These are phyloP conservation scores for Chelonoidis abingdonii DNA, from an alignment of 2,113 vertebrate species.

Conservation along the genomic window DNA sequence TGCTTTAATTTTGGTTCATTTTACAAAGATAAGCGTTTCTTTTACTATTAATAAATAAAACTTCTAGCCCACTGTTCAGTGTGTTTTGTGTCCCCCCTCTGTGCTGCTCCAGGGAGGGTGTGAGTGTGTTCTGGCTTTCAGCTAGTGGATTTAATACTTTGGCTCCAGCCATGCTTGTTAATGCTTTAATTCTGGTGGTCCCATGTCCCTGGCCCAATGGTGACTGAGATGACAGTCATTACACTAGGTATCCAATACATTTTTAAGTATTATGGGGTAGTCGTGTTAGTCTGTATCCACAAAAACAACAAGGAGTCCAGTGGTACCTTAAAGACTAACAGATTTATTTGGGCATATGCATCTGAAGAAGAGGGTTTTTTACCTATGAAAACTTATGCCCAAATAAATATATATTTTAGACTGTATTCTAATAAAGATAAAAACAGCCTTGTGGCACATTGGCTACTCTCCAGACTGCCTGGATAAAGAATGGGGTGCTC, in stretches of 20 bases:
- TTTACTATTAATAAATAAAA: neutral
- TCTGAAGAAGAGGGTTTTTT: too few relatives aligned
- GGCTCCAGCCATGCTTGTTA: fast-evolving
- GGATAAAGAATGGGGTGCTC: neutral
- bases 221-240: neutral
- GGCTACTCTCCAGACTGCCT: neutral
- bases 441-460: neutral
- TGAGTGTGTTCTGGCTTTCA: neutral
- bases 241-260: neutral
- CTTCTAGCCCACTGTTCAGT: neutral
- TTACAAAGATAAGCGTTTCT: neutral
- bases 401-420: too few relatives aligned
- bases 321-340: too few relatives aligned
- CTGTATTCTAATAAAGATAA: neutral
- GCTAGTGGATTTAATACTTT: neutral
- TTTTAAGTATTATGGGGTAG: too few relatives aligned
- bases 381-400: too few relatives aligned
- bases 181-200: neutral
- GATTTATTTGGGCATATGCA: too few relatives aligned
- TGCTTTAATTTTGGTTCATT: neutral
- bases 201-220: neutral
- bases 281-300: too few relatives aligned
- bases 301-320: too few relatives aligned
- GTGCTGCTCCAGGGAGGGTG: fast-evolving
- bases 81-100: neutral